Conservation (phyloP, 2,113 vertebrate species). For the Geothlypis trichas region DNA sequence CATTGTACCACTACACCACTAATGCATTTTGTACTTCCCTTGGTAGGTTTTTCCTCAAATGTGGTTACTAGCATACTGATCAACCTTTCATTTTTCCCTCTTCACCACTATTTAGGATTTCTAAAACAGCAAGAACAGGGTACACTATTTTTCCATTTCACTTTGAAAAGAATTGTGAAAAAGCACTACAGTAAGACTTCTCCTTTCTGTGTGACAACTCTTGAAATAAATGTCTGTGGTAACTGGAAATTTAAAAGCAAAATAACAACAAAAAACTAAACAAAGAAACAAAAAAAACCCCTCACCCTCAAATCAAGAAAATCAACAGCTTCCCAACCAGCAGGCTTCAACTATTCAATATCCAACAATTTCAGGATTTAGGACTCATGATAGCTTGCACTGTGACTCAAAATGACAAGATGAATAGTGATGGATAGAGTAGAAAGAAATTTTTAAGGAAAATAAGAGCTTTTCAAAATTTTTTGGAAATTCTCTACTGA, state of each 20-base stretch:
- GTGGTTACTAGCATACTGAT: conserved; percentile 76
- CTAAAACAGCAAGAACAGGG: conserved; percentile 8
- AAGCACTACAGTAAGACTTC: not conserved
- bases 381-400: not conserved
- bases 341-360: not conserved
- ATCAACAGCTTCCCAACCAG: not conserved
- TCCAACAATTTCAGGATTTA: not conserved
- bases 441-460: not conserved
- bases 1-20: conserved; percentile 76
- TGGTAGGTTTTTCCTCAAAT: conserved; percentile 79
- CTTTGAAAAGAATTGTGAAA: not conserved
- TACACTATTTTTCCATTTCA: not conserved
- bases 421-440: not conserved
- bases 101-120: conserved; percentile 78
- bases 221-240: not conserved
- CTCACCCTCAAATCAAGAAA: not conserved
- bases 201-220: not conserved
- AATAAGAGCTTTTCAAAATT: not conserved
- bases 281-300: not conserved
- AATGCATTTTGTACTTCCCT: conserved; percentile 74
- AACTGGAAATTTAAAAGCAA: not conserved
- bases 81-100: conserved; percentile 74
- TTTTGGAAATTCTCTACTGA: not conserved
- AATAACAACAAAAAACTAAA: not conserved
- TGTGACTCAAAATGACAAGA: not conserved